Percentiles rank a stretch among this genome's conserved stretches.
Conservation (phyloP, 2,113 vertebrate species). For the Craseonycteris thonglongyai region DNA sequence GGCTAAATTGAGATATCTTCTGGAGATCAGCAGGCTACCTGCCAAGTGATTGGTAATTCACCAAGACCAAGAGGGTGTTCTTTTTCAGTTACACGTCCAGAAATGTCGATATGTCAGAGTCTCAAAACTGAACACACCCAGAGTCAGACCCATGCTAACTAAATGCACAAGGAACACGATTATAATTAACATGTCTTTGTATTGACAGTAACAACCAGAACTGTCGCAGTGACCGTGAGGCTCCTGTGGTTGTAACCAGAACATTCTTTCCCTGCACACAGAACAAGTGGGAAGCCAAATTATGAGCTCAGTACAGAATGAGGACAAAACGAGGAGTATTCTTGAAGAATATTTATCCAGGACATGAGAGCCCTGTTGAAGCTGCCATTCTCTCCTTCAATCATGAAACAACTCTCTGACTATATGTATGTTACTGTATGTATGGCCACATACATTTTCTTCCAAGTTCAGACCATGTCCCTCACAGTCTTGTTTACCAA, state of each 20-base stretch:
- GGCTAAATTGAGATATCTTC: background rate
- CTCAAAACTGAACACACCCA: background rate
- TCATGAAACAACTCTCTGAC: background rate
- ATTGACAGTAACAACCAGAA: background rate
- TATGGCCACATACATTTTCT: background rate
- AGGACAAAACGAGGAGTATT: background rate
- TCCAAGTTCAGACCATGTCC: background rate
- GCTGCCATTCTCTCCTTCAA: background rate
- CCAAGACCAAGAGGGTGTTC: background rate
- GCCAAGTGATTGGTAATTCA: slow-evolving; percentile 12
- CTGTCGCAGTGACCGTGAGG: background rate
- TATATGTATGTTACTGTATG: background rate
- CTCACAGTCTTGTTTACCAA: background rate
- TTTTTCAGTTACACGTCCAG: background rate
- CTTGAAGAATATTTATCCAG: background rate
- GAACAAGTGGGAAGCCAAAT: background rate
- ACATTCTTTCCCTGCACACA: background rate
- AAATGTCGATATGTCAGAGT: background rate
- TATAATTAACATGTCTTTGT: background rate
- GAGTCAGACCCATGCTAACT: background rate
- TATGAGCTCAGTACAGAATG: background rate
- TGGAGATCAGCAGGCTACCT: background rate
- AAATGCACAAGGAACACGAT: background rate
- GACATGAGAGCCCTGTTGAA: background rate
- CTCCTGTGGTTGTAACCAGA: background rate